Conservation (phyloP, 92 coral and sea anemone species). For the Desmophyllum pertusum region DNA sequence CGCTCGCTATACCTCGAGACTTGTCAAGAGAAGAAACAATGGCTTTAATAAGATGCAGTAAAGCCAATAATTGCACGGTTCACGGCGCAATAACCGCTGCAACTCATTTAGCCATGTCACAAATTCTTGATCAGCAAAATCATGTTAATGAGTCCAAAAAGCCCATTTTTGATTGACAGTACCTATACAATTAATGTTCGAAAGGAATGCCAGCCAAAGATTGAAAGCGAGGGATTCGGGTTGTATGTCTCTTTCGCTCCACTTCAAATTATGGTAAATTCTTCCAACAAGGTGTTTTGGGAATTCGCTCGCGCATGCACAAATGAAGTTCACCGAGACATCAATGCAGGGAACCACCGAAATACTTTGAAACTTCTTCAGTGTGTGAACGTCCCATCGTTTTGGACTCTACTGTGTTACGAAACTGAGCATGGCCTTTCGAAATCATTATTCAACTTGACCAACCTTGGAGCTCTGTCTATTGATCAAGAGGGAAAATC, state of each 20-base stretch:
- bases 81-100: constrained; percentile 58
- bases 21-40: constrained; percentile 22
- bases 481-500: constrained; percentile 4
- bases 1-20: constrained; percentile 5
- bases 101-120: constrained; percentile 46
- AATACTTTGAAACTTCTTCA: not conserved
- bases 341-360: not conserved
- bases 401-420: not conserved
- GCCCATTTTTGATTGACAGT: not conserved
- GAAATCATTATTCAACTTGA: not conserved
- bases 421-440: not conserved
- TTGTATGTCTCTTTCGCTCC: not conserved
- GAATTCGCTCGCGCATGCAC: constrained; percentile 7
- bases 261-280: too few species aligned
- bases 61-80: constrained; percentile 32
- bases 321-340: not conserved
- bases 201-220: constrained; percentile 1
- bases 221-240: constrained; percentile 10
- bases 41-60: constrained; percentile 25
- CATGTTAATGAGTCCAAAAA: too few species aligned
- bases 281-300: not conserved
- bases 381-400: not conserved
- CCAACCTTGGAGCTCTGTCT: not conserved
- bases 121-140: not conserved
- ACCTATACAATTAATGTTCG: not conserved